A percentile compares a stretch with the other conserved stretches of the same genome.
Conservation (phyloP, 2,888 invertebrate genomes). For the Pterostichus niger region DNA sequence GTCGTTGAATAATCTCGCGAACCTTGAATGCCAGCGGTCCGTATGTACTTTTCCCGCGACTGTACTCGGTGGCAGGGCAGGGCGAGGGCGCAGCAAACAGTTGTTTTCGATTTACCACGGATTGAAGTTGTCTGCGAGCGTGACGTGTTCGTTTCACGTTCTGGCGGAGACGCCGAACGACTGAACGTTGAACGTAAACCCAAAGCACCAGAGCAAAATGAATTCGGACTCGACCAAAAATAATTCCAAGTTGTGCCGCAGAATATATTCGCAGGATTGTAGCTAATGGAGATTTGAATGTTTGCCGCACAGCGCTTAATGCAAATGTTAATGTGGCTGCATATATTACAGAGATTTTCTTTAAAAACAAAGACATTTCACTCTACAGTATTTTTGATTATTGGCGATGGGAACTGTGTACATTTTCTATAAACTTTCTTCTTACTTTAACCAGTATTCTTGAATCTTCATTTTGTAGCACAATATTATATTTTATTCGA, state of each 20-base stretch:
- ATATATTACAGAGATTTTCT: slow-evolving; percentile 58
- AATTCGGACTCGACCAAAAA: slow-evolving; percentile 58
- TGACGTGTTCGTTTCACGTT: slow-evolving; percentile 24
- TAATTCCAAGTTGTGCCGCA: slow-evolving; percentile 62
- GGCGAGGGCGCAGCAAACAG: slow-evolving; percentile 7
- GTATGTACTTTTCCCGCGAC: not conserved
- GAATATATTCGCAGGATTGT: slow-evolving; percentile 64
- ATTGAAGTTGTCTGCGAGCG: slow-evolving; percentile 39
- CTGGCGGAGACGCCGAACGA: not conserved
- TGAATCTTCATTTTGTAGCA: too few relatives aligned
- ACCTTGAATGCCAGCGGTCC: not conserved
- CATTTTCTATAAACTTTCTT: too few relatives aligned
- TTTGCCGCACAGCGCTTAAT: slow-evolving; percentile 26
- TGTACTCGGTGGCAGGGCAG: not conserved
- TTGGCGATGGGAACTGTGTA: not conserved
- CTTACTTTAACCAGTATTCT: too few relatives aligned
- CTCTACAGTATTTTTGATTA: not conserved
- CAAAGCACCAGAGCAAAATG: slow-evolving; percentile 25
- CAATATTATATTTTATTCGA: too few relatives aligned
- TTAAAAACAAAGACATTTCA: slow-evolving; percentile 52
- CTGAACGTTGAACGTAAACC: slow-evolving; percentile 12
- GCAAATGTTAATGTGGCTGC: slow-evolving; percentile 62
- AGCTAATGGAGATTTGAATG: slow-evolving; percentile 64
- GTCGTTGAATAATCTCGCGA: slow-evolving; percentile 22
- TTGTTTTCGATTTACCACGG: slow-evolving; percentile 50